A percentile compares a stretch with the other conserved stretches of the same genome.
phyloP scores from a whole-genome alignment of 2,888 invertebrate species.

The Argyresthia goedartella region DNA sequence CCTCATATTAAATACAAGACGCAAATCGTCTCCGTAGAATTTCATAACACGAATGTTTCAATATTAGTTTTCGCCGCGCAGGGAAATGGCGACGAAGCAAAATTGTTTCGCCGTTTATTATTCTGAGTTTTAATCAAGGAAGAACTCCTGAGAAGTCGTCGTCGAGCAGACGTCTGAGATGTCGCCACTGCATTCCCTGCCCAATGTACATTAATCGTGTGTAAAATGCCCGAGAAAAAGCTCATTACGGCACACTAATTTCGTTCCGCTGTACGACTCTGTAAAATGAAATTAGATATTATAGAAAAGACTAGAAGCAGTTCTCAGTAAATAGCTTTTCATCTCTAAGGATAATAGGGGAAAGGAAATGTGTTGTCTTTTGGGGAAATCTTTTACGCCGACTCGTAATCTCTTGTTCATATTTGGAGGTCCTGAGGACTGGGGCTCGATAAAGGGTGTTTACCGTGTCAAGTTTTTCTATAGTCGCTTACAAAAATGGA shows the following conservation, averaged over 20 bases:
- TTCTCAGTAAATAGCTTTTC: neutral
- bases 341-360: neutral
- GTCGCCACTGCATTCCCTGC: constrained; percentile 17
- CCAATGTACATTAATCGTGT: constrained; percentile 40
- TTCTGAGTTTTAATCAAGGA: constrained; percentile 65
- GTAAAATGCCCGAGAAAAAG: constrained; percentile 38
- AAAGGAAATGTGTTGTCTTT: neutral
- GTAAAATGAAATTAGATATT: neutral
- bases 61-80: constrained; percentile 45
- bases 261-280: constrained; percentile 14
- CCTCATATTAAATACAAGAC: neutral
- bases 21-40: constrained; percentile 1
- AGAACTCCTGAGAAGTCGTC: constrained; percentile 41
- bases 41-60: constrained; percentile 32
- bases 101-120: constrained; percentile 63
- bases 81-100: constrained; percentile 32
- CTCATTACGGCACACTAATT: constrained; percentile 22
- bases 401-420: constrained; percentile 1
- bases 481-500: neutral
- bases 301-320: neutral
- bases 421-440: neutral
- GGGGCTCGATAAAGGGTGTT: constrained; percentile 1
- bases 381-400: neutral
- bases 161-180: constrained; percentile 32
- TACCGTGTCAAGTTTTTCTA: constrained; percentile 1